A percentile compares a stretch with the other conserved stretches of the same genome.
phyloP scores from a whole-genome alignment of 2,113 vertebrate genomes.

The Rhegmatorhina hoffmannsi region DNA sequence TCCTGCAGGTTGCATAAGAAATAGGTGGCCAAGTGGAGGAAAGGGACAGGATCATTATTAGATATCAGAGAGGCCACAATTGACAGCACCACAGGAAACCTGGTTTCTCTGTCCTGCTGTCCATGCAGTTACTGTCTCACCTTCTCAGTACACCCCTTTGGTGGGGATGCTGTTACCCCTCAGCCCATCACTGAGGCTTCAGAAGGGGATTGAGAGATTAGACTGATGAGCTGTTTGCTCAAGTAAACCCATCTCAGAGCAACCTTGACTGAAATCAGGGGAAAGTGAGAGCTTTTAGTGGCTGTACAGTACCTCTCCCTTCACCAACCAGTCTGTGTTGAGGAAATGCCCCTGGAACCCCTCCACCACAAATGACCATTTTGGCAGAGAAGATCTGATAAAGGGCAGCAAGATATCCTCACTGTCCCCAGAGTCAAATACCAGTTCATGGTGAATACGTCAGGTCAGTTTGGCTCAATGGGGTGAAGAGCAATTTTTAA shows the following conservation, averaged over 20 bases:
- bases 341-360: neutral
- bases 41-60: neutral
- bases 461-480: neutral
- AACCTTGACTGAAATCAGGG: neutral
- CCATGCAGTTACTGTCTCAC: fast-evolving
- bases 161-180: neutral
- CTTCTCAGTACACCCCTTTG: fast-evolving
- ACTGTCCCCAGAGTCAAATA: neutral
- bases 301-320: neutral
- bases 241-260: neutral
- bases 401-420: neutral
- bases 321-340: neutral
- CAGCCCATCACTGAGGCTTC: neutral
- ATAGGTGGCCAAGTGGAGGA: neutral
- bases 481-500: neutral
- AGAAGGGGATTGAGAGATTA: neutral
- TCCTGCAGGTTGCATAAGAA: neutral
- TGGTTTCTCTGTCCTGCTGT: neutral
- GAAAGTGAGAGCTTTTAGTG: neutral
- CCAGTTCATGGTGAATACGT: neutral
- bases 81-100: neutral
- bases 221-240: neutral
- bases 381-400: neutral
- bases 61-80: neutral
- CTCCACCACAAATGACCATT: neutral